These are phyloP conservation scores for Tupaia tana DNA, from an alignment of 2,113 vertebrate genomes.

Conservation along the genomic window DNA sequence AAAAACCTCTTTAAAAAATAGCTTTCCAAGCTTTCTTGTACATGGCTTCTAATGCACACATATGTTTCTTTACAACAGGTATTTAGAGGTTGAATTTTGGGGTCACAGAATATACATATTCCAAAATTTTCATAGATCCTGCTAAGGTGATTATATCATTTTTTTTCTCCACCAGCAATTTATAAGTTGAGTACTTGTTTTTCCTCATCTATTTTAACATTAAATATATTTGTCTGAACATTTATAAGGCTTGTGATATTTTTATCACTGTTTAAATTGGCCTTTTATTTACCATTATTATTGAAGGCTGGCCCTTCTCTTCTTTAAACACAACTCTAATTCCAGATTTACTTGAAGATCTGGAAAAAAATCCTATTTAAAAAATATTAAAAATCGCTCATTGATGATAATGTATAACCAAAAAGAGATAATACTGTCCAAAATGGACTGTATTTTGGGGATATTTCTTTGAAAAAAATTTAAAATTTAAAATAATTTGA, in stretches of 20 bases:
- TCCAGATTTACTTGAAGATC: background rate
- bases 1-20: no score
- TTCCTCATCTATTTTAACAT: background rate
- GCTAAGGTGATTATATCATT: background rate
- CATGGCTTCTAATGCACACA: background rate
- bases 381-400: background rate
- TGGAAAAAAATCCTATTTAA: background rate
- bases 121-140: background rate
- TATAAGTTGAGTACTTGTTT: background rate
- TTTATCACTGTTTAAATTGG: background rate
- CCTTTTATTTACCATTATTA: background rate
- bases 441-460: background rate
- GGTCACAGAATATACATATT: background rate
- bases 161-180: background rate
- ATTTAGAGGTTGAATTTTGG: constrained; percentile 31
- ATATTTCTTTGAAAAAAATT: background rate
- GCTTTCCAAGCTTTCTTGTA: background rate
- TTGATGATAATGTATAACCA: background rate
- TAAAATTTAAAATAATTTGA: background rate
- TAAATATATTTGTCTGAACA: background rate
- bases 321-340: constrained; percentile 17
- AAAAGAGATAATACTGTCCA: background rate
- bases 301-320: background rate
- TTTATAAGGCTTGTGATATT: background rate
- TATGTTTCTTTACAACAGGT: background rate